phyloP scores from a whole-genome alignment of 2,113 vertebrate species.

The Chelonoidis abingdonii region DNA sequence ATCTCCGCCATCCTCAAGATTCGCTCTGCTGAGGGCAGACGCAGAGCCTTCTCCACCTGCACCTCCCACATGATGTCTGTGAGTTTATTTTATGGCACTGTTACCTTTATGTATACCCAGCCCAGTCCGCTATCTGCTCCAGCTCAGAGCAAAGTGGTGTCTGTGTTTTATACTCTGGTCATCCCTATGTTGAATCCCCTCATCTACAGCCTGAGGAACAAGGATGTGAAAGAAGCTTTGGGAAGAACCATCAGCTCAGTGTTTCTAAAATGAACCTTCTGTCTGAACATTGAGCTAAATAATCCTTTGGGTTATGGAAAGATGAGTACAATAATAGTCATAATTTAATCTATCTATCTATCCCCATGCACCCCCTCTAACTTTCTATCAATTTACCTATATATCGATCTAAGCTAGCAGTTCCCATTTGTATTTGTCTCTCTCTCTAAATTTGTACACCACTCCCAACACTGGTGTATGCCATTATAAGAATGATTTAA shows the following conservation, averaged over 20 bases:
- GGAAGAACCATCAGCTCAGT: neutral
- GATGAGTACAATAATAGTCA: no score
- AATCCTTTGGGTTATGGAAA: no score
- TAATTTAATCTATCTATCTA: no score
- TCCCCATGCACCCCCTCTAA: no score
- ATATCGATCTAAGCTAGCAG: no score
- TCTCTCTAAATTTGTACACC: no score
- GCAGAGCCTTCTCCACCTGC: conserved; percentile 47
- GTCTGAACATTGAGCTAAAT: no score
- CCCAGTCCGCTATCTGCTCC: conserved; percentile 21
- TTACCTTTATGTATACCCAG: conserved; percentile 36
- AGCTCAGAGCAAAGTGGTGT: neutral
- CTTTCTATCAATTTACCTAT: no score
- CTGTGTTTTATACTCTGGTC: conserved; percentile 39
- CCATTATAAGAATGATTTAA: no score
- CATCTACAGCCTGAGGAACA: conserved; percentile 48
- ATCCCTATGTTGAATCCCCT: conserved; percentile 48
- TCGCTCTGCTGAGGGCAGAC: neutral
- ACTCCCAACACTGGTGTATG: no score
- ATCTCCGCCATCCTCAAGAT: neutral
- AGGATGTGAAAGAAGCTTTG: neutral
- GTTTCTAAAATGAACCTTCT: neutral
- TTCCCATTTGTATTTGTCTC: no score
- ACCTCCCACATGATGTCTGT: conserved; percentile 42
- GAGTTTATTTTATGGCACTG: conserved; percentile 13